Percentiles rank a stretch among this genome's conserved stretches.
phyloP scores from a whole-genome alignment of 2,888 invertebrate species.

The Meta bourneti region DNA sequence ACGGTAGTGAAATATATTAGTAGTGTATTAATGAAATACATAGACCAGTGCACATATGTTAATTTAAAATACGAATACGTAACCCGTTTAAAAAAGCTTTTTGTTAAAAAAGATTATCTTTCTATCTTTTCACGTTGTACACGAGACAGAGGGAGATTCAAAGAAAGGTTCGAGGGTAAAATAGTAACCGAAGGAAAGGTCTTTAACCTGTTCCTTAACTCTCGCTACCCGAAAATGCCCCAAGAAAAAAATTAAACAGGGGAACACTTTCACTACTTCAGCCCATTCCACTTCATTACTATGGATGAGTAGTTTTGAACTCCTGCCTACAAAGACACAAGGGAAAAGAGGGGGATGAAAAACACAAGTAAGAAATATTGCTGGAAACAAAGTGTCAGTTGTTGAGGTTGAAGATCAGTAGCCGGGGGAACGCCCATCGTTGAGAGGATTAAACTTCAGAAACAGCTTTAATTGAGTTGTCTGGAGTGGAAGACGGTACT shows the following conservation, averaged over 20 bases:
- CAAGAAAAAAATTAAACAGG: slow-evolving; percentile 2
- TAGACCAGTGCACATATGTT: too few species aligned
- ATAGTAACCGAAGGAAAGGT: slow-evolving; percentile 6
- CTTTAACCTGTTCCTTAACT: slow-evolving; percentile 36
- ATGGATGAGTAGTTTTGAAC: slow-evolving; percentile 34
- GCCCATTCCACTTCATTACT: slow-evolving; percentile 51
- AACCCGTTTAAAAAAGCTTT: too few species aligned
- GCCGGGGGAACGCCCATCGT: slow-evolving; percentile 56
- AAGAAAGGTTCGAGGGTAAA: not conserved
- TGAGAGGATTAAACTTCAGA: slow-evolving; percentile 23
- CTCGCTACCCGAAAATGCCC: slow-evolving; percentile 35
- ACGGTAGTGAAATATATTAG: too few species aligned
- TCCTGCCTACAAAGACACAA: slow-evolving; percentile 10
- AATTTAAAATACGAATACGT: too few species aligned
- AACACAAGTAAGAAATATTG: slow-evolving; percentile 27
- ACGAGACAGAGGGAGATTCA: not conserved
- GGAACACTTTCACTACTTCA: slow-evolving; percentile 62
- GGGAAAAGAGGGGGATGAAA: not conserved
- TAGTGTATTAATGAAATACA: too few species aligned
- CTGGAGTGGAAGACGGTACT: slow-evolving; percentile 52
- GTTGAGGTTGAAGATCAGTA: slow-evolving; percentile 49
- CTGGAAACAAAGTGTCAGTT: slow-evolving; percentile 43
- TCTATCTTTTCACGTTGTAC: not conserved
- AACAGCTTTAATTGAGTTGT: slow-evolving; percentile 71
- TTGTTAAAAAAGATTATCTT: not conserved